phyloP scores from a whole-genome alignment of 2,113 vertebrate species.

The Mormoops blainvillei region DNA sequence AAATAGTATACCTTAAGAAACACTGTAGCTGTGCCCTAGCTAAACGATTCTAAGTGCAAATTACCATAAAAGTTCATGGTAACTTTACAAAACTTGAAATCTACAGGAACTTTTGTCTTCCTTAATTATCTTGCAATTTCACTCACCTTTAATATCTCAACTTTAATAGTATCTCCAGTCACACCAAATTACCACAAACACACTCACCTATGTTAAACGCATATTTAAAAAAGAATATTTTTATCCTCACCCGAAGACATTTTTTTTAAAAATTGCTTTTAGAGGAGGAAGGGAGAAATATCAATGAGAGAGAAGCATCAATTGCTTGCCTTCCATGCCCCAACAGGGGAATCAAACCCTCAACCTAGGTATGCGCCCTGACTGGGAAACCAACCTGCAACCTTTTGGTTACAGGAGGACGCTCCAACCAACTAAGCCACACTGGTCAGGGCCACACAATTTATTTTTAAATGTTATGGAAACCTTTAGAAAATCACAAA shows the following conservation, averaged over 20 bases:
- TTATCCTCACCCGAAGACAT: too few relatives aligned
- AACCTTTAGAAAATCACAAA: conserved; percentile 8
- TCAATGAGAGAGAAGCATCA: too few relatives aligned
- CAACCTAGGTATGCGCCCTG: too few relatives aligned
- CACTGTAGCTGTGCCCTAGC: background rate
- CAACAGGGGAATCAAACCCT: too few relatives aligned
- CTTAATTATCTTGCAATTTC: background rate
- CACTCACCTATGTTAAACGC: background rate
- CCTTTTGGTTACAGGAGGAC: too few relatives aligned
- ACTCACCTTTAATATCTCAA: background rate
- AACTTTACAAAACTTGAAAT: background rate
- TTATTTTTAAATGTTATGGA: conserved; percentile 16
- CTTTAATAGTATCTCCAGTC: background rate
- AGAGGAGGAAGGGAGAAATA: too few relatives aligned
- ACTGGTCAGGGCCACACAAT: background rate
- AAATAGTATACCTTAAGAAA: background rate
- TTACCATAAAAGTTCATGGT: conserved; percentile 2
- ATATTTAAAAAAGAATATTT: background rate
- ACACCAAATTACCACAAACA: conserved; percentile 2
- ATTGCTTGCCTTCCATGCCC: too few relatives aligned
- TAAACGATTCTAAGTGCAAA: conserved; percentile 37
- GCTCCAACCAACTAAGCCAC: too few relatives aligned
- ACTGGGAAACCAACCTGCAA: too few relatives aligned
- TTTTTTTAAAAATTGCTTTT: too few relatives aligned
- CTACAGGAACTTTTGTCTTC: background rate